phyloP scores from a whole-genome alignment of 1,140 invertebrate species.

The Aphelenchoides avenae region DNA sequence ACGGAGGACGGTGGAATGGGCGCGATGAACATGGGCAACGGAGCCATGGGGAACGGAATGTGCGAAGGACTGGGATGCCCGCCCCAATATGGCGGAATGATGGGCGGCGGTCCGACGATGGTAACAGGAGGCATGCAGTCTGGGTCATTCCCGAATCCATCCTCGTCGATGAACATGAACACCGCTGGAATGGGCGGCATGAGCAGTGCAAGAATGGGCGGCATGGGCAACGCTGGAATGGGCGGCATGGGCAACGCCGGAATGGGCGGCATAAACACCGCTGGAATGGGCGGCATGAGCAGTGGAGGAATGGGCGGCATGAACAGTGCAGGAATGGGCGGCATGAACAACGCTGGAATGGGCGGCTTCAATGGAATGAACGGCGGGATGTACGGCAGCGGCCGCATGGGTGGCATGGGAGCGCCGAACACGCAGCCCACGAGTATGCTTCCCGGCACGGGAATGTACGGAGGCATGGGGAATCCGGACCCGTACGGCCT shows the following conservation, averaged over 20 bases:
- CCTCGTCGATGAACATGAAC: too few species aligned
- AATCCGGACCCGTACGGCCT: background rate
- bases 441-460: background rate
- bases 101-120: too few species aligned
- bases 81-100: too few species aligned
- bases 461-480: background rate
- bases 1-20: too few species aligned
- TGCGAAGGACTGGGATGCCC: too few species aligned
- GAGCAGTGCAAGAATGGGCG: background rate
- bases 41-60: too few species aligned
- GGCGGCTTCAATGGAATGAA: slow-evolving; percentile 6
- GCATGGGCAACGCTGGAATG: slow-evolving; percentile 12
- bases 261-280: slow-evolving; percentile 16
- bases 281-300: slow-evolving; percentile 5
- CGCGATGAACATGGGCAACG: too few species aligned
- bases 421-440: too few species aligned
- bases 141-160: too few species aligned
- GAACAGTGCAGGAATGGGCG: slow-evolving; percentile 2
- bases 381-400: background rate
- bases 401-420: background rate
- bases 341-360: slow-evolving; percentile 24
- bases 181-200: slow-evolving; percentile 12
- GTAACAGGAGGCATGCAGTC: too few species aligned
- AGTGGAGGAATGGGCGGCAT: slow-evolving; percentile 15
- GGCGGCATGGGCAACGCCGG: slow-evolving; percentile 3